These are phyloP conservation scores for Ephydatia muelleri DNA, from an alignment of 37 sponge, comb jelly and placozoan species.

Conservation along the genomic window DNA sequence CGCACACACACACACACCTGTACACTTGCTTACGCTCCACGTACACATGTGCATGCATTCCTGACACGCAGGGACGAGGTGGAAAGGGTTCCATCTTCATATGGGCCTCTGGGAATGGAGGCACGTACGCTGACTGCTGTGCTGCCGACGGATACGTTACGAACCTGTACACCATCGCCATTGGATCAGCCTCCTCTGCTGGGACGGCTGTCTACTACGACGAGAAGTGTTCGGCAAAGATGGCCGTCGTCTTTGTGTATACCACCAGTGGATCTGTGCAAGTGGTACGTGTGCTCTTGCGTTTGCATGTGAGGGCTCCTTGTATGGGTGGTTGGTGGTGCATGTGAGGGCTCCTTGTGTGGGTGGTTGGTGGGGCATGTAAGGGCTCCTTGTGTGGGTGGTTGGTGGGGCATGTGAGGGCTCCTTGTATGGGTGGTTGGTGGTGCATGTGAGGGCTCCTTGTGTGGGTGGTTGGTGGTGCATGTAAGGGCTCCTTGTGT, in stretches of 20 bases:
- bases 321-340: background rate
- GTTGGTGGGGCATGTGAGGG: too few relatives aligned
- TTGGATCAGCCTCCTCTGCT: conserved; percentile 71
- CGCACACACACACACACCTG: background rate
- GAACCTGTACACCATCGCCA: conserved; percentile 86
- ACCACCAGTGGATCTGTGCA: conserved; percentile 13
- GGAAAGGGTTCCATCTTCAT: conserved; percentile 89
- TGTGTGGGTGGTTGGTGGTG: too few relatives aligned
- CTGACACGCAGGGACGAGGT: conserved; percentile 67
- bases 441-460: too few relatives aligned
- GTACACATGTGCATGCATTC: background rate
- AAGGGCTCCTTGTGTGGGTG: too few relatives aligned
- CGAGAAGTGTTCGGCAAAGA: conserved; percentile 83
- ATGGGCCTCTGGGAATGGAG: conserved; percentile 98
- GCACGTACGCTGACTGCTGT: conserved; percentile 75
- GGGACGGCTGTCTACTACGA: conserved; percentile 81
- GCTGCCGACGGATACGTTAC: conserved; percentile 93
- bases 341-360: too few relatives aligned
- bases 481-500: too few relatives aligned
- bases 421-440: too few relatives aligned
- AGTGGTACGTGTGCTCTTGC: background rate
- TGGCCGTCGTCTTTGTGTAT: conserved; percentile 77
- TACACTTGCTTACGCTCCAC: background rate
- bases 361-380: too few relatives aligned
- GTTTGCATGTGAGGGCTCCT: too few relatives aligned